Base-by-base conservation (phyloP, 2,113 vertebrate species). In the Trogon melanurus region DNA sequence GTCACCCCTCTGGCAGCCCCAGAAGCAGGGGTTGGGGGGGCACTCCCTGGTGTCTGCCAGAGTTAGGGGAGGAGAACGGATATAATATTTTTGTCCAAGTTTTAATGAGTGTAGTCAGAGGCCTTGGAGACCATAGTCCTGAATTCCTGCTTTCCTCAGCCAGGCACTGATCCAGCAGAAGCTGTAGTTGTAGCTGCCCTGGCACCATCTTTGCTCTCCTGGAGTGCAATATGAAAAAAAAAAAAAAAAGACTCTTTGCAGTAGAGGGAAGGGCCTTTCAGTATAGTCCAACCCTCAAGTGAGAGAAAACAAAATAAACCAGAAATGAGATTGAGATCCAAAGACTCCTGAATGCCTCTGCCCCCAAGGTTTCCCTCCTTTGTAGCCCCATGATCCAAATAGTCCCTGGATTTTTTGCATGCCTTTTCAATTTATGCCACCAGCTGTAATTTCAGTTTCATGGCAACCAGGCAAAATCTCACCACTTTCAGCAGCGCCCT, bases 361-460 rank as follows among this genome's bases (percentile, higher is more conserved):
- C 29, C 38, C 65, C 5, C 7, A 41, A 58, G n/a, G n/a, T 54
- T 86, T 85, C 73, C 72, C 38, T 94, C 26, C 41, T 81, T 91
- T 93, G 86, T 75, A 94, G 65, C 57, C 53, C 34, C 65, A n/a
- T 12, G 54, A 64, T 91, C 70, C 92, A 95, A 93, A 84, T 96
- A 86, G 82, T 93, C 86, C 85, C 66, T 30, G 45, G 45, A 84
- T 88, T 78, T 95, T 94, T 94, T 61, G 69, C 85, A 91, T 54
- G 22, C 86, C 70, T 86, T 73, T 93, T 72, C 78, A 92, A 64
- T 89, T 93, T 91, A 79, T 93, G 92, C 88, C 75, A 91, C 34
- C 79, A 96, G 72, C 70, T 93, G 73, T 75, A 93, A 94, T 90
- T 94, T 78, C 50, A 92, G 86, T 92, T 91, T 94, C 80, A 89